A percentile compares a stretch with the other conserved stretches of the same genome.
These are phyloP conservation scores for Lutjanus campechanus DNA, from an alignment of 2,797 vertebrate species.

Conservation along the genomic window DNA sequence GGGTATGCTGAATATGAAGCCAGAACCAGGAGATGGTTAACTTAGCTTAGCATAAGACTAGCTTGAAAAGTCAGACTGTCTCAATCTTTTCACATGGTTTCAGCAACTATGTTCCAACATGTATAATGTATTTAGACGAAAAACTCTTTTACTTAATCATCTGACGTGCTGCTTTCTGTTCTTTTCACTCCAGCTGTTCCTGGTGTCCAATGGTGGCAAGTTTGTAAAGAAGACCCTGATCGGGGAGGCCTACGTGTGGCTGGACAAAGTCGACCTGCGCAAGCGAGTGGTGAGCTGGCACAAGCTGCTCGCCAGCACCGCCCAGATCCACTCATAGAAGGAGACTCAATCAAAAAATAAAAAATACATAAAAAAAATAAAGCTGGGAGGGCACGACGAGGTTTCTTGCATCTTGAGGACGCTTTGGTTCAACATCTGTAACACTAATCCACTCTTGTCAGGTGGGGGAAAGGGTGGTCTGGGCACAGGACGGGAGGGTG, in stretches of 20 bases:
- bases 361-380: not conserved
- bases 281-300: conserved; percentile 99
- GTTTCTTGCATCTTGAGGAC: conserved; percentile 14
- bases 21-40: not conserved
- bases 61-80: too few relatives aligned
- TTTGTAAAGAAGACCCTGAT: conserved; percentile 99
- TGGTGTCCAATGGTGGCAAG: conserved; percentile 98
- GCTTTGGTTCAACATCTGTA: conserved; percentile 25
- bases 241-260: conserved; percentile 98
- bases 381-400: not conserved
- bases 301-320: conserved; percentile 95
- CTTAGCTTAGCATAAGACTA: not conserved
- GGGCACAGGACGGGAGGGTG: not conserved
- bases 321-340: conserved; percentile 92
- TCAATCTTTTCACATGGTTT: too few relatives aligned
- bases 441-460: conserved; percentile 19
- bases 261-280: conserved; percentile 98
- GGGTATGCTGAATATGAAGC: not conserved
- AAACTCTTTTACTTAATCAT: not conserved
- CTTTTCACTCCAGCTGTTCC: conserved; percentile 87
- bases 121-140: too few relatives aligned
- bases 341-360: not conserved
- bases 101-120: too few relatives aligned
- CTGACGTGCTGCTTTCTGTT: not conserved
- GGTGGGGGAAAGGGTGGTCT: not conserved